Percentiles rank a stretch among this genome's conserved stretches.
Conservation (phyloP, 2,888 invertebrate genomes). For the Chymomyza fuscimana region DNA sequence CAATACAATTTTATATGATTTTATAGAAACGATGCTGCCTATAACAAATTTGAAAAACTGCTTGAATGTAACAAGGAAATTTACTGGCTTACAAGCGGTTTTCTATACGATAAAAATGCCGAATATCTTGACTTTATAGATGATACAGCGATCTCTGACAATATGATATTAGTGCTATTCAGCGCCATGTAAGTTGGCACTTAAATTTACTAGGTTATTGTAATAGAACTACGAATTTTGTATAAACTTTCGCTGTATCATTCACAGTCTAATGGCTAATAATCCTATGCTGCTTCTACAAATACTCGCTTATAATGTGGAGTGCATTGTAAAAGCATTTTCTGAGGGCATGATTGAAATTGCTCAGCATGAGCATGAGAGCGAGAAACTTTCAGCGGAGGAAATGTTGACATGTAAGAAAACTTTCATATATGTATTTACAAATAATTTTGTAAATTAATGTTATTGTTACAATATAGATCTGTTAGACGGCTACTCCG, state of each 20-base stretch:
- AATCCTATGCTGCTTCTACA: conserved; percentile 85
- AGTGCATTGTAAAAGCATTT: conserved; percentile 85
- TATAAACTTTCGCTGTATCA: conserved; percentile 11
- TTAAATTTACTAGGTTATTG: neutral
- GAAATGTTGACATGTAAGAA: conserved; percentile 77
- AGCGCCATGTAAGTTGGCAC: conserved; percentile 76
- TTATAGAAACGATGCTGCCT: conserved; percentile 75
- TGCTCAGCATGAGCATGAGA: conserved; percentile 72
- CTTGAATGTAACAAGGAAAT: conserved; percentile 76
- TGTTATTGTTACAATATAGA: conserved; percentile 76
- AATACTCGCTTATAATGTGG: conserved; percentile 84
- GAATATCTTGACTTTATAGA: conserved; percentile 79
- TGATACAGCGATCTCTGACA: conserved; percentile 77
- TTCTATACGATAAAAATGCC: conserved; percentile 76
- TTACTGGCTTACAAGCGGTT: conserved; percentile 78
- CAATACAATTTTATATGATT: neutral
- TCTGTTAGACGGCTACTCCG: conserved; percentile 84
- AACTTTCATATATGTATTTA: neutral
- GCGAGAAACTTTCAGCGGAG: conserved; percentile 78
- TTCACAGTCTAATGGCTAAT: conserved; percentile 80
- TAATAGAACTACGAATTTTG: neutral
- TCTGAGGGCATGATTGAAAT: conserved; percentile 79
- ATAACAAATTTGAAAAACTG: conserved; percentile 76
- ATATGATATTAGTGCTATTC: conserved; percentile 78
- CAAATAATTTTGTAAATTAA: neutral